A percentile compares a stretch with the other conserved stretches of the same genome.
These are phyloP conservation scores for Syrista parreyssii DNA, from an alignment of 2,888 invertebrate species.

Conservation along the genomic window DNA sequence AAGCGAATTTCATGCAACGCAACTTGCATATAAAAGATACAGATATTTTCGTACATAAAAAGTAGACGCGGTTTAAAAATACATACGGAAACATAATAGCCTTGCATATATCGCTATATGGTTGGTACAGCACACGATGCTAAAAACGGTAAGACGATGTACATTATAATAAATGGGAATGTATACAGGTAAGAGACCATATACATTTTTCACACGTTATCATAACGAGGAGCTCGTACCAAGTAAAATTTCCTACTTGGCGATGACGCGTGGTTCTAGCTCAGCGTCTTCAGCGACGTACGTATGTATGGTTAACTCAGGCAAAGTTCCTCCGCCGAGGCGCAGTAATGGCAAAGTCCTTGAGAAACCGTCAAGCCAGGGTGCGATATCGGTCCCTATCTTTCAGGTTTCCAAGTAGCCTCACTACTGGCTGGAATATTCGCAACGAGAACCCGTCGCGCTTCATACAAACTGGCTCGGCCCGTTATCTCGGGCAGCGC, in stretches of 20 bases:
- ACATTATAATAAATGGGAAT: too few species aligned
- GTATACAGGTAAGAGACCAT: too few species aligned
- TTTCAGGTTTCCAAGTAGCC: slow-evolving; percentile 8
- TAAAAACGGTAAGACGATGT: too few species aligned
- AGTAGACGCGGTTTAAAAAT: too few species aligned
- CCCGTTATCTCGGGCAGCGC: slow-evolving; percentile 43
- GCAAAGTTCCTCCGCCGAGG: slow-evolving; percentile 29
- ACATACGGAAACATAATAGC: too few species aligned
- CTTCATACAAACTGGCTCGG: slow-evolving; percentile 43
- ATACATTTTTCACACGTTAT: slow-evolving; percentile 13
- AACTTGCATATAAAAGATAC: too few species aligned
- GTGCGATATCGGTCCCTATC: background rate
- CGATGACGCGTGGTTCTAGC: slow-evolving; percentile 6
- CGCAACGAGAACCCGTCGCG: slow-evolving; percentile 32
- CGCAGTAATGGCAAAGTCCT: slow-evolving; percentile 23
- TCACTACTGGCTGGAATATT: slow-evolving; percentile 35
- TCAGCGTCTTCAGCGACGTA: slow-evolving; percentile 27
- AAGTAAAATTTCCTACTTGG: slow-evolving; percentile 15
- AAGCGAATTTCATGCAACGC: too few species aligned
- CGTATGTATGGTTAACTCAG: slow-evolving; percentile 36
- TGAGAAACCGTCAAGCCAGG: background rate
- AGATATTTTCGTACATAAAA: too few species aligned
- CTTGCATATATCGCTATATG: too few species aligned
- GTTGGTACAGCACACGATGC: too few species aligned
- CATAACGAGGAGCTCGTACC: slow-evolving; percentile 19